These are phyloP conservation scores for Dugesia japonica DNA, from an alignment of 2,888 invertebrate genomes.

Conservation along the genomic window DNA sequence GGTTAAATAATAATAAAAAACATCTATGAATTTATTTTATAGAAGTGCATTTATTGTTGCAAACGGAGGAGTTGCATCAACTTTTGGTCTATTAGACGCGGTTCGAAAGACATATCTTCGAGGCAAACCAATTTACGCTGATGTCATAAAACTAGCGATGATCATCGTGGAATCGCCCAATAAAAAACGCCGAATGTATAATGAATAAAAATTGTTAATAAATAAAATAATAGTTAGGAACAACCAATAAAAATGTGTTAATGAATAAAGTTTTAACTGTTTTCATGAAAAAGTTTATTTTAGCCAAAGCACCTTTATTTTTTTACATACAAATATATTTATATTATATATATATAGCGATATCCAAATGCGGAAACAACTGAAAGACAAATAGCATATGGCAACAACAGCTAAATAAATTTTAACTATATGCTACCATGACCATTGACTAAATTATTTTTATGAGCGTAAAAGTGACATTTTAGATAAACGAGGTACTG, in stretches of 20 bases:
- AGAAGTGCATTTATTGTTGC: not conserved
- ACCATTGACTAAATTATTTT: constrained; percentile 16
- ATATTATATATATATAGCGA: too few relatives aligned
- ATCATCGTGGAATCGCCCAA: not conserved
- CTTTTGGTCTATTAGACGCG: not conserved
- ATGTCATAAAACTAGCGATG: not conserved
- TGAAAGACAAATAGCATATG: constrained; percentile 8
- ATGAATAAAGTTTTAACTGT: too few relatives aligned
- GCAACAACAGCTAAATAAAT: not conserved
- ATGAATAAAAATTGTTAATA: not conserved
- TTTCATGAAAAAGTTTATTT: too few relatives aligned
- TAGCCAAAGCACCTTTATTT: constrained; percentile 17
- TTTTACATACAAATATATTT: constrained; percentile 7
- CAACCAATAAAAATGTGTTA: too few relatives aligned
- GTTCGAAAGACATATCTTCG: not conserved
- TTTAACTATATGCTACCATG: not conserved
- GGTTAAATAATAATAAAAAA: not conserved
- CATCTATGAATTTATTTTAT: not conserved
- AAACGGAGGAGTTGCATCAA: not conserved
- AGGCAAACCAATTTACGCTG: not conserved
- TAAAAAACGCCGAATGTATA: not conserved
- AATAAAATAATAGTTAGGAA: not conserved
- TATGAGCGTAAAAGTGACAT: not conserved
- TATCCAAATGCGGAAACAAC: constrained; percentile 10
- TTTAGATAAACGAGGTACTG: not conserved